A percentile compares a stretch with the other conserved stretches of the same genome.
These are phyloP conservation scores for Petrosia ficiformis DNA, from an alignment of 37 sponge, comb jelly and placozoan species.

Conservation along the genomic window DNA sequence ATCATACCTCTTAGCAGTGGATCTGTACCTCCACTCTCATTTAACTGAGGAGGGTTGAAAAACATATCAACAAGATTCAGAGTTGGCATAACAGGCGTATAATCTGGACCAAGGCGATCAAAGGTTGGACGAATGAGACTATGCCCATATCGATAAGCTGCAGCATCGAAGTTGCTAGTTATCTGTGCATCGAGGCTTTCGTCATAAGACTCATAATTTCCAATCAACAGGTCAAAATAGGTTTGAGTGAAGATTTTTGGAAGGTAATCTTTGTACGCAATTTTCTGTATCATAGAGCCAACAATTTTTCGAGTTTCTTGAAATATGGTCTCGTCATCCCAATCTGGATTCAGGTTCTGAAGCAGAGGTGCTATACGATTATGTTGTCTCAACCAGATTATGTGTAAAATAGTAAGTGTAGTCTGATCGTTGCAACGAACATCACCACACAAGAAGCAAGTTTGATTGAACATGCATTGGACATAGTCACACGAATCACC, in stretches of 20 bases:
- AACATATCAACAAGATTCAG: slow-evolving; percentile 42
- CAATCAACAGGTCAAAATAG: slow-evolving; percentile 18
- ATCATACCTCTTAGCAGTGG: slow-evolving; percentile 70
- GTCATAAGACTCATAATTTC: slow-evolving; percentile 35
- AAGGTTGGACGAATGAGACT: slow-evolving; percentile 28
- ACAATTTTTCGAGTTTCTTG: slow-evolving; percentile 84
- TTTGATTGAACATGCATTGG: background rate
- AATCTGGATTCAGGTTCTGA: slow-evolving; percentile 70
- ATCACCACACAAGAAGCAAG: slow-evolving; percentile 83
- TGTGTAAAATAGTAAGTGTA: slow-evolving; percentile 86
- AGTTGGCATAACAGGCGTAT: slow-evolving; percentile 15
- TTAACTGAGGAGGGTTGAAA: slow-evolving; percentile 59
- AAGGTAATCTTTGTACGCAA: slow-evolving; percentile 70
- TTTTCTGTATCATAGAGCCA: slow-evolving; percentile 58
- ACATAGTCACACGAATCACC: no score
- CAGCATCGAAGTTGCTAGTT: slow-evolving; percentile 67
- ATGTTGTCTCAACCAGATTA: slow-evolving; percentile 93
- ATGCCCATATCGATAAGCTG: slow-evolving; percentile 74
- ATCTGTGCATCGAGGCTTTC: slow-evolving; percentile 35
- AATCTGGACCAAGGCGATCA: slow-evolving; percentile 39
- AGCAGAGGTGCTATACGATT: slow-evolving; percentile 76
- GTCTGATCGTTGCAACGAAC: slow-evolving; percentile 75
- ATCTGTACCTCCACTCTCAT: slow-evolving; percentile 69
- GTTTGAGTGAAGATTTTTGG: slow-evolving; percentile 54
- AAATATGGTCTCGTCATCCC: slow-evolving; percentile 86